phyloP scores from a whole-genome alignment of 1,140 invertebrate species.

The Papilio xuthus region DNA sequence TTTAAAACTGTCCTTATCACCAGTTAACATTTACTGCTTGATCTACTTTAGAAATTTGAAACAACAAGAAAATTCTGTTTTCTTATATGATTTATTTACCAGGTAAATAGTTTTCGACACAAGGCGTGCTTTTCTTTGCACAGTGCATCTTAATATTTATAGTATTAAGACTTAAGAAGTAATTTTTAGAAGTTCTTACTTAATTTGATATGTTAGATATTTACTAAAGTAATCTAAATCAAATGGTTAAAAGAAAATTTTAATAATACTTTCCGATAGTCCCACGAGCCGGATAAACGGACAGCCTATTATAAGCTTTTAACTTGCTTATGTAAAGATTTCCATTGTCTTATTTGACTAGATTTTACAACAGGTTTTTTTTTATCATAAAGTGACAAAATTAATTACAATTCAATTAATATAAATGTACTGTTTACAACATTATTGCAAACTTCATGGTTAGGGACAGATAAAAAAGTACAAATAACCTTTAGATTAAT shows the following conservation, averaged over 20 bases:
- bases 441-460: not conserved
- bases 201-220: too few relatives aligned
- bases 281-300: too few relatives aligned
- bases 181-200: not conserved
- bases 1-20: conserved; percentile 42
- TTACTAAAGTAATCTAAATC: too few relatives aligned
- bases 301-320: too few relatives aligned
- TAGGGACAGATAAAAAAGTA: not conserved
- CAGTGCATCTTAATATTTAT: not conserved
- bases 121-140: not conserved
- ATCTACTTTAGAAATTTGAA: conserved; percentile 41
- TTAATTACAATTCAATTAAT: not conserved
- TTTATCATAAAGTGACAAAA: too few relatives aligned
- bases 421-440: not conserved
- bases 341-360: too few relatives aligned
- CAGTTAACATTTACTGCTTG: conserved; percentile 40
- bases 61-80: conserved; percentile 33
- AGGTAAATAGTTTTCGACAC: not conserved
- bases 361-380: too few relatives aligned
- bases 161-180: not conserved
- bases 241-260: too few relatives aligned
- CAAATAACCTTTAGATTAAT: not conserved
- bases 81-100: not conserved
- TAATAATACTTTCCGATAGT: too few relatives aligned
- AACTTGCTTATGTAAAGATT: too few relatives aligned